Evolutionary conservation across 1,140 invertebrate genomes (phyloP).

Genomic region (Holotrichia oblita): DNA sequence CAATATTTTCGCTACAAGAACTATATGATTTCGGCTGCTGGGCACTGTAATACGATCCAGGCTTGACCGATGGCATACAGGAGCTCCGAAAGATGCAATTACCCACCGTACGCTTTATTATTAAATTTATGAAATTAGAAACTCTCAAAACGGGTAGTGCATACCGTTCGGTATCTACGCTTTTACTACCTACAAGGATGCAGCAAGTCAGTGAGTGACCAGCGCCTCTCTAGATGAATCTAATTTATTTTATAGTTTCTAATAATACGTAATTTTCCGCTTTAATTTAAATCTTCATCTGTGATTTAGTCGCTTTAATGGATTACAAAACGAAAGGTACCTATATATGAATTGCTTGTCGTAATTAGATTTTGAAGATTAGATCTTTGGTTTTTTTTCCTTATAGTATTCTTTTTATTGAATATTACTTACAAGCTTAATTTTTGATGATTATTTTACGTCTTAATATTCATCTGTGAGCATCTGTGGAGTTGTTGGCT

Average conservation of each 20-base stretch:
- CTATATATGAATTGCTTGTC: not conserved
- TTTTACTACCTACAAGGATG: not conserved
- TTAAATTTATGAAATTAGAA: conserved; percentile 14
- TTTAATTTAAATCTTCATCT: conserved; percentile 4
- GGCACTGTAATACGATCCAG: too few species aligned
- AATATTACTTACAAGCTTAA: too few species aligned
- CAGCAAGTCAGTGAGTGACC: not conserved
- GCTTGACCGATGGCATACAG: too few species aligned
- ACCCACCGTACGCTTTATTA: not conserved
- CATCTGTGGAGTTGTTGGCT: too few species aligned
- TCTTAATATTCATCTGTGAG: too few species aligned
- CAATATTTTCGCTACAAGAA: too few species aligned
- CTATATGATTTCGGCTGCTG: too few species aligned
- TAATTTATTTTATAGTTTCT: conserved; percentile 15
- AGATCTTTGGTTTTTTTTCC: not conserved
- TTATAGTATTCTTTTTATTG: not conserved
- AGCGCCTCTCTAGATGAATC: not conserved
- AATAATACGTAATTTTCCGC: conserved; percentile 13
- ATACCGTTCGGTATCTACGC: too few species aligned
- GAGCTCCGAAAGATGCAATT: too few species aligned
- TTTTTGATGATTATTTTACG: too few species aligned
- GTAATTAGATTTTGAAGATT: conserved; percentile 9
- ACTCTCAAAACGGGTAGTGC: not conserved
- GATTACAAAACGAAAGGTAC: not conserved
- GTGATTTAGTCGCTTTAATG: not conserved